These are phyloP conservation scores for Tromatobia lineatoria DNA, from an alignment of 2,888 invertebrate genomes.

Conservation along the genomic window DNA sequence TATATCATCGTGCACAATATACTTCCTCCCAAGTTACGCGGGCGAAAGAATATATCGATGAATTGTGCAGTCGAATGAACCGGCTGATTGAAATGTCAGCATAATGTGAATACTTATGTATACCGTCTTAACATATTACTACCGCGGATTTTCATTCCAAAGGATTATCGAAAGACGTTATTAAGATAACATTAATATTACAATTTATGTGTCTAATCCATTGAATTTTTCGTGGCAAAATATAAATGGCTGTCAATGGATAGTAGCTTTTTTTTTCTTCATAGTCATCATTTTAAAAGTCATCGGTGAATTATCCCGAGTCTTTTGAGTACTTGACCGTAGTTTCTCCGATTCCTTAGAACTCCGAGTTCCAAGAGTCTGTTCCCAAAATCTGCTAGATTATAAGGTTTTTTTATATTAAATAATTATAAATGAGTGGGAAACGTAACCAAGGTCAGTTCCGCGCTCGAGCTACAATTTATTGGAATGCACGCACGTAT, in stretches of 20 bases:
- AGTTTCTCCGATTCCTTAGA: too few species aligned
- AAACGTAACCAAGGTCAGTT: conserved; percentile 6
- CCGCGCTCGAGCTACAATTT: background rate
- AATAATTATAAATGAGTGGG: background rate
- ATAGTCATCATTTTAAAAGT: background rate
- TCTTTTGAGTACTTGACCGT: background rate
- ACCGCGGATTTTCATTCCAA: background rate
- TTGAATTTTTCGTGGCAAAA: background rate
- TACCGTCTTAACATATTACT: too few species aligned
- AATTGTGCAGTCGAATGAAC: too few species aligned
- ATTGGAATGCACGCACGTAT: background rate
- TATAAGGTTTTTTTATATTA: background rate
- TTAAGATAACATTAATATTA: background rate
- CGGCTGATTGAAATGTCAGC: too few species aligned
- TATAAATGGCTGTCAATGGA: background rate
- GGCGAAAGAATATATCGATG: too few species aligned
- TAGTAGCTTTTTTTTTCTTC: background rate
- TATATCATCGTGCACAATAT: too few species aligned
- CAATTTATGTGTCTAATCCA: background rate
- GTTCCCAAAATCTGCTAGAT: background rate
- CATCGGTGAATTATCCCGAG: background rate
- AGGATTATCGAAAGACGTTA: background rate
- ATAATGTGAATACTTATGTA: too few species aligned
- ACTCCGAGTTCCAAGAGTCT: background rate
- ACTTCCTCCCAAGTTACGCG: too few species aligned